phyloP scores from a whole-genome alignment of 2,888 invertebrate species.

The Caenorhabditis japonica region DNA sequence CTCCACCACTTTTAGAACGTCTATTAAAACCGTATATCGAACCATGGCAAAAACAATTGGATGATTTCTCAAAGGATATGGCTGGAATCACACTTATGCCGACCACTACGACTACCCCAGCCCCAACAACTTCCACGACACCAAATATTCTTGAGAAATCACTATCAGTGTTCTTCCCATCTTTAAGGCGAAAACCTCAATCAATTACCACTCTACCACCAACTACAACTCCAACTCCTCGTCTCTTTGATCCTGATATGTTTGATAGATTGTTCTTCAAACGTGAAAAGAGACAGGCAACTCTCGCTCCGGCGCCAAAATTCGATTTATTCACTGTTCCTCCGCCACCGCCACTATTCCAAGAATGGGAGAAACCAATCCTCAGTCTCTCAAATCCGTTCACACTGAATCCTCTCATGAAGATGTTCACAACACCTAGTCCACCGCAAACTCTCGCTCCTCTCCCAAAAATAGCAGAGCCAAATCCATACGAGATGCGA shows the following conservation, averaged over 20 bases:
- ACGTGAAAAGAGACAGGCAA: conserved; percentile 49
- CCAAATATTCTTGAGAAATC: conserved; percentile 58
- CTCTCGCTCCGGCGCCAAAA: conserved; percentile 18
- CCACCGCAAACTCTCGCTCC: conserved; percentile 38
- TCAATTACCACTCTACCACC: conserved; percentile 32
- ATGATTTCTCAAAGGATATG: conserved; percentile 60
- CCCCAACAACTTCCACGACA: conserved; percentile 57
- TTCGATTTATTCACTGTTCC: conserved; percentile 47
- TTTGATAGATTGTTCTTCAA: conserved; percentile 57
- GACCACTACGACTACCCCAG: conserved; percentile 59
- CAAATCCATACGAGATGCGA: conserved; percentile 17
- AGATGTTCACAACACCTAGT: conserved; percentile 66
- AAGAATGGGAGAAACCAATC: conserved; percentile 59
- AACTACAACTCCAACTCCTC: conserved; percentile 44
- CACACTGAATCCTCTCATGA: conserved; percentile 68
- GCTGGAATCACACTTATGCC: conserved; percentile 59
- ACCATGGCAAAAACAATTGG: conserved; percentile 65
- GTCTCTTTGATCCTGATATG: conserved; percentile 61
- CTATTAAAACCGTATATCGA: conserved; percentile 68
- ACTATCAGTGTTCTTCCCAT: conserved; percentile 60
- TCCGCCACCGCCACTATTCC: conserved; percentile 51
- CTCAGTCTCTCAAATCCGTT: conserved; percentile 63
- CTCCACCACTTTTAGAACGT: conserved; percentile 64
- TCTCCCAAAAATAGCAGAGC: conserved; percentile 23
- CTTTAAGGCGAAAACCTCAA: conserved; percentile 49